phyloP scores from a whole-genome alignment of 35 echinoderm and acorn worm genomes.

The Strongylocentrotus purpuratus region DNA sequence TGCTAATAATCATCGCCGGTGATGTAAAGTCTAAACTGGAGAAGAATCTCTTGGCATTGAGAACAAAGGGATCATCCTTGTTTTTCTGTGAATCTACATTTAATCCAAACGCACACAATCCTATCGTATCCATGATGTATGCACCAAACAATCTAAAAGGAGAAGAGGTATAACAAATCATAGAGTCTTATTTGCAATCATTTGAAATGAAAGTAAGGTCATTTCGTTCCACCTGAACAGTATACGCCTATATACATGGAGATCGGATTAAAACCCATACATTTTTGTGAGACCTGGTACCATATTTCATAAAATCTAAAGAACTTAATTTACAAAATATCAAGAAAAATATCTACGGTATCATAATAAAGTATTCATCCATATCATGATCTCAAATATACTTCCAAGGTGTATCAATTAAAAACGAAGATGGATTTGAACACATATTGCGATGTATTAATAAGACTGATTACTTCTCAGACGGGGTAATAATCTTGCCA shows the following conservation, averaged over 20 bases:
- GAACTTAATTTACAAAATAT: not conserved
- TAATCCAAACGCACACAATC: conserved; percentile 69
- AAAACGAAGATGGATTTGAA: too few relatives aligned
- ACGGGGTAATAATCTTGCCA: too few relatives aligned
- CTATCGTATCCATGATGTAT: conserved; percentile 83
- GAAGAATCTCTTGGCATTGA: conserved; percentile 59
- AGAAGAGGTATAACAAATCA: not conserved
- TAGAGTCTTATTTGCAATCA: not conserved
- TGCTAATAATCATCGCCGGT: not conserved
- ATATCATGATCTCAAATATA: too few relatives aligned
- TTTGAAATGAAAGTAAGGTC: not conserved
- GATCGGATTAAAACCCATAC: not conserved
- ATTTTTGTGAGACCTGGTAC: not conserved
- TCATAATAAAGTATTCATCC: too few relatives aligned
- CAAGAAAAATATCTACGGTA: not conserved
- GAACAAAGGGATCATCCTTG: conserved; percentile 82
- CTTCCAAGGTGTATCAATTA: too few relatives aligned
- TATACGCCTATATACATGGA: not conserved
- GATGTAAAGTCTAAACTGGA: not conserved
- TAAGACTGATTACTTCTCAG: too few relatives aligned
- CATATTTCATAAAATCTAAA: not conserved
- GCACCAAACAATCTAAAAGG: conserved; percentile 65
- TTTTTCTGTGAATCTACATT: conserved; percentile 77
- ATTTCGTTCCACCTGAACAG: not conserved
- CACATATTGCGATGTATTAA: too few relatives aligned